phyloP scores from a whole-genome alignment of 2,797 vertebrate genomes.

The Hozukius guyotensis region DNA sequence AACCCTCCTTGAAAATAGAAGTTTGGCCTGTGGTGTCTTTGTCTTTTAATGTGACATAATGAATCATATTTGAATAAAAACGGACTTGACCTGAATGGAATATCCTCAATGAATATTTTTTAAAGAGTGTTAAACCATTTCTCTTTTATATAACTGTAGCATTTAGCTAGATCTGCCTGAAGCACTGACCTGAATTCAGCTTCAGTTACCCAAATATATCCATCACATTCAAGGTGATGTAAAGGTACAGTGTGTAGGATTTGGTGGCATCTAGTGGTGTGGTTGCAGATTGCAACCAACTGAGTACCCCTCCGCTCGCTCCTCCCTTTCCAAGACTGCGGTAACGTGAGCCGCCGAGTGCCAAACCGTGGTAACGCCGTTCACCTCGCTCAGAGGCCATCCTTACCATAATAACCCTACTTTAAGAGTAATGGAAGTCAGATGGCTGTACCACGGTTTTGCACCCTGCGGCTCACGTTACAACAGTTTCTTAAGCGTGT shows the following conservation, averaged over 20 bases:
- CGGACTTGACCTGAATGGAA: background rate
- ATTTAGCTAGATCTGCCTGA: background rate
- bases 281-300: too few relatives aligned
- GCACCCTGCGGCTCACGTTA: accelerated
- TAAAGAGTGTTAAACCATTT: background rate
- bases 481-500: accelerated
- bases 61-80: background rate
- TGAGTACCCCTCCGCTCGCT: too few relatives aligned
- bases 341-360: too few relatives aligned
- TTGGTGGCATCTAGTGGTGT: too few relatives aligned
- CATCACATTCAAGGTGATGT: background rate
- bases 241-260: too few relatives aligned
- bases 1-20: background rate
- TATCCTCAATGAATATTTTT: background rate
- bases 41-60: background rate
- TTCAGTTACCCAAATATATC: background rate
- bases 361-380: too few relatives aligned
- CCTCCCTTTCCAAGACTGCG: too few relatives aligned
- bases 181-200: slow-evolving; percentile 13
- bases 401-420: too few relatives aligned
- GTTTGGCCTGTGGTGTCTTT: background rate
- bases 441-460: too few relatives aligned
- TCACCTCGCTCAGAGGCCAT: accelerated
- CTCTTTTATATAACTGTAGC: background rate
- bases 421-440: too few relatives aligned